A percentile compares a stretch with the other conserved stretches of the same genome.
phyloP scores from a whole-genome alignment of 2,797 vertebrate species.

The Manis pentadactyla region DNA sequence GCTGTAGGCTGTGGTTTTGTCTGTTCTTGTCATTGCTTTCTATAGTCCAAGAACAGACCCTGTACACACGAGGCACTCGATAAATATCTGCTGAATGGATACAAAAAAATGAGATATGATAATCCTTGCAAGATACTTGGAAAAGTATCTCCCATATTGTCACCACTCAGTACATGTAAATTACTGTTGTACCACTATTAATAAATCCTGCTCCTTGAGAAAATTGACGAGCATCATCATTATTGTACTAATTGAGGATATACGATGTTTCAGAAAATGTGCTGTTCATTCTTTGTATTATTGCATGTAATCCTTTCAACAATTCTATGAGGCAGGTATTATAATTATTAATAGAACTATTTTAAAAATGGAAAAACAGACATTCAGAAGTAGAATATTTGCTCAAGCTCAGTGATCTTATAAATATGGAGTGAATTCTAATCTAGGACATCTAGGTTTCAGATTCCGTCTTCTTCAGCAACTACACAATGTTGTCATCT shows the following conservation, averaged over 20 bases:
- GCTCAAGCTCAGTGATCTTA: neutral
- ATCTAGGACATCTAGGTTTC: neutral
- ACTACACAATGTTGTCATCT: neutral
- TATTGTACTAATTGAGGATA: neutral
- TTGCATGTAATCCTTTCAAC: neutral
- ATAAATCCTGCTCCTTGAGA: neutral
- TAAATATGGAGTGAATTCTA: neutral
- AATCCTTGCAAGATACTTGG: neutral
- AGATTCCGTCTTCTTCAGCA: neutral
- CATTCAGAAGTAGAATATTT: constrained; percentile 14
- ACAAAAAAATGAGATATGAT: neutral
- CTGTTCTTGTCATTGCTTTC: neutral
- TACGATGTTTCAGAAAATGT: neutral
- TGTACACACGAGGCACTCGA: neutral
- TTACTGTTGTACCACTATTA: neutral
- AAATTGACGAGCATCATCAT: neutral
- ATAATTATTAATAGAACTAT: neutral
- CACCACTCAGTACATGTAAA: neutral
- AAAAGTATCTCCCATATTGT: neutral
- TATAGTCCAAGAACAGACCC: neutral
- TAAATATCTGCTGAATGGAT: neutral
- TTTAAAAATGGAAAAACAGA: neutral
- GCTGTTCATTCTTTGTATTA: neutral
- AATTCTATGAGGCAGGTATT: neutral
- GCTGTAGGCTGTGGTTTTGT: neutral